Evolutionary conservation across 2,113 vertebrate species (phyloP).

Genomic region (Psettodes erumei): DNA sequence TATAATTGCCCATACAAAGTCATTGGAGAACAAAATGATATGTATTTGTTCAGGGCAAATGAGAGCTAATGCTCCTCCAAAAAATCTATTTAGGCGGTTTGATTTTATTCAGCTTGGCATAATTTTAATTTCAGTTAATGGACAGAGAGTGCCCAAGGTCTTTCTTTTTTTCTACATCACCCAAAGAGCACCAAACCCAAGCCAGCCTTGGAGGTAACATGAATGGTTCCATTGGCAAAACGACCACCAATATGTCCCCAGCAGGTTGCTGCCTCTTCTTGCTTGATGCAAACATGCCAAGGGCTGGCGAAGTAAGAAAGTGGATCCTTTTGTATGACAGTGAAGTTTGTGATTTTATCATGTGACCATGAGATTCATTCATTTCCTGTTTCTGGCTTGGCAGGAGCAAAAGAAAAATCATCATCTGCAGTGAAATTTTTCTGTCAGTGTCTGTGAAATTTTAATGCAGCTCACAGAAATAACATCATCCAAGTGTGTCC

Average conservation of each 20-base stretch:
- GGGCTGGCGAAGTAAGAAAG: background rate
- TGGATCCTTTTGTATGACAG: background rate
- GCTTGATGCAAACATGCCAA: background rate
- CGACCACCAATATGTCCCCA: background rate
- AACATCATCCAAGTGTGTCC: background rate
- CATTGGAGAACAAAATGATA: conserved; percentile 22
- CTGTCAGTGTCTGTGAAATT: too few relatives aligned
- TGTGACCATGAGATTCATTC: background rate
- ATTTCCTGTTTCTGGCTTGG: background rate
- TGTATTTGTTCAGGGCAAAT: conserved; percentile 16
- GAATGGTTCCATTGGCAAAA: background rate
- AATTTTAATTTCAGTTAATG: conserved; percentile 33
- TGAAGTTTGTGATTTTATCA: background rate
- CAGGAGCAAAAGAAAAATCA: background rate
- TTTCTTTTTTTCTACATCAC: conserved; percentile 1
- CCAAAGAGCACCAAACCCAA: background rate
- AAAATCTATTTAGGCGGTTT: conserved; percentile 30
- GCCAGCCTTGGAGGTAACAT: background rate
- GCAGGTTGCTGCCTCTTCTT: background rate
- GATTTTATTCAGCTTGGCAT: conserved; percentile 18
- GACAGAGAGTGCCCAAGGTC: background rate
- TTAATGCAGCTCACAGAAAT: background rate
- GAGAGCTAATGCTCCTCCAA: background rate
- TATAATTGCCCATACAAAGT: conserved; percentile 24
- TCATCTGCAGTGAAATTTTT: background rate